phyloP scores from a whole-genome alignment of 2,113 vertebrate genomes.

The Calyptomena viridis region DNA sequence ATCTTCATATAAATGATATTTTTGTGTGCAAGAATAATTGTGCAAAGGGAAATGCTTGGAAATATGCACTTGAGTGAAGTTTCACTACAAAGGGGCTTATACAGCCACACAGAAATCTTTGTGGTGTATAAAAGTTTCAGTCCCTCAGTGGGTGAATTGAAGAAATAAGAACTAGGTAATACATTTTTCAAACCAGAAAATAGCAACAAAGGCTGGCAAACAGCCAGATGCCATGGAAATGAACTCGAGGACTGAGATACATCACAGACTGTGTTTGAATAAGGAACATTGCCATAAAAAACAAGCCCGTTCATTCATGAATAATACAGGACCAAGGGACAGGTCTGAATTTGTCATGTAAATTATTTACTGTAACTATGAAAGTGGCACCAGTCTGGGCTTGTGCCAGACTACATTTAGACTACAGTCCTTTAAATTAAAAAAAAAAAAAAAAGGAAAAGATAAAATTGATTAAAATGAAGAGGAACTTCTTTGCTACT shows the following conservation, averaged over 20 bases:
- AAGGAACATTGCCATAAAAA: neutral
- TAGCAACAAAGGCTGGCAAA: neutral
- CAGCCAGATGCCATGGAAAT: neutral
- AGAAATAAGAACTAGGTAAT: neutral
- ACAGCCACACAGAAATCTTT: neutral
- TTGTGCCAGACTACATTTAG: neutral
- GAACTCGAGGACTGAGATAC: neutral
- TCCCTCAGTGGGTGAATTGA: neutral
- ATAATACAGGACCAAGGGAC: constrained; percentile 34
- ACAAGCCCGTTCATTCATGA: constrained; percentile 16
- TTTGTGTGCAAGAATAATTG: neutral
- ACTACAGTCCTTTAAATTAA: neutral
- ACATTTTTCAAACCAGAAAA: constrained; percentile 20
- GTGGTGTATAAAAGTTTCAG: neutral
- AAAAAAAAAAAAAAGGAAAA: neutral
- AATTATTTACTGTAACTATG: constrained; percentile 40
- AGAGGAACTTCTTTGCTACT: neutral
- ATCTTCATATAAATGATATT: neutral
- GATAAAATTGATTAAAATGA: neutral
- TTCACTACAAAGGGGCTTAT: neutral
- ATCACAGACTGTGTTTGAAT: neutral
- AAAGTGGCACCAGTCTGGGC: constrained; percentile 8
- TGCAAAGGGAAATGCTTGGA: neutral
- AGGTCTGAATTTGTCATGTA: constrained; percentile 48
- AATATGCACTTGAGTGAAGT: neutral